Evolutionary conservation across 35 echinoderm and acorn worm species (phyloP).

Genomic region (Heliocidaris tuberculata): DNA sequence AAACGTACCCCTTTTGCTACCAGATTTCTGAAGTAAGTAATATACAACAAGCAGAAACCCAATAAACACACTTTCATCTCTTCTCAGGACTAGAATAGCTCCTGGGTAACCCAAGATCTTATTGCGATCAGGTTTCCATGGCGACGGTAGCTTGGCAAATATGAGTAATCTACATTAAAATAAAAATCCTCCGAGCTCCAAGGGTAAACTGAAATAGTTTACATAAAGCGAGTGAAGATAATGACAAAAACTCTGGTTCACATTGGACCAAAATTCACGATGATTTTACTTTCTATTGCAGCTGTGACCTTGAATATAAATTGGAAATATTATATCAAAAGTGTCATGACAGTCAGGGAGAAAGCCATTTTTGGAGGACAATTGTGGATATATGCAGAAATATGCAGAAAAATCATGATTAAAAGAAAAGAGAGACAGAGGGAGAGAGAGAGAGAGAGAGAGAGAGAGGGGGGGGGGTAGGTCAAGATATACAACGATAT

Average conservation of each 20-base stretch:
- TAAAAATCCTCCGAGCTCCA: not conserved
- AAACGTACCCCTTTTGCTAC: not conserved
- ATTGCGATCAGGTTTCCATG: not conserved
- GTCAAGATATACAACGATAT: too few species aligned
- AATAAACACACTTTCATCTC: slow-evolving; percentile 3
- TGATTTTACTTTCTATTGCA: not conserved
- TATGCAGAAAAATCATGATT: too few species aligned
- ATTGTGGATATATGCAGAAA: too few species aligned
- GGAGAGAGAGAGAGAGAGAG: too few species aligned
- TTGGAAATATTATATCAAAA: not conserved
- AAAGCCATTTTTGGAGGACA: not conserved
- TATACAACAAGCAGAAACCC: not conserved
- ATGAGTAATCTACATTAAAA: not conserved
- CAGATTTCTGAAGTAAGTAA: not conserved
- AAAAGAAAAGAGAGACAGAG: too few species aligned
- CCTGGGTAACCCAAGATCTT: not conserved
- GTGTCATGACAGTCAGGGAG: not conserved
- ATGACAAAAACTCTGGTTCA: not conserved
- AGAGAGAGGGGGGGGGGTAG: too few species aligned
- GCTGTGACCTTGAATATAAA: not conserved
- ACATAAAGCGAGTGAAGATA: not conserved
- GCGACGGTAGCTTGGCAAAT: not conserved
- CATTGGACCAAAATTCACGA: not conserved
- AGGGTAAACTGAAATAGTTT: not conserved
- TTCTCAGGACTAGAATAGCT: not conserved